Base-by-base conservation (phyloP, 2,797 vertebrate species). In the Anniella stebbinsi region DNA sequence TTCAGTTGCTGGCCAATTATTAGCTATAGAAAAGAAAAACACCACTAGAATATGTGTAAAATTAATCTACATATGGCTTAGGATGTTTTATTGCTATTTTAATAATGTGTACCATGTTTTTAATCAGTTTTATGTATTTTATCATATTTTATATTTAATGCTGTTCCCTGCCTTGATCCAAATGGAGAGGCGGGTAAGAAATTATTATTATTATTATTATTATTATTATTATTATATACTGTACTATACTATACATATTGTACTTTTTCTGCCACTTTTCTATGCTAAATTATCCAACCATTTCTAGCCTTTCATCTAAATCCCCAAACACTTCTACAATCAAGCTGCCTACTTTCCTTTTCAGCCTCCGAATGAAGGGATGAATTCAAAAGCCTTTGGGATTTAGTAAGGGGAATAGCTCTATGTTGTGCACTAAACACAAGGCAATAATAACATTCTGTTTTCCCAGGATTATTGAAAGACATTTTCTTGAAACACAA, bases 401-500 rank as follows among this genome's bases (percentile, higher is more conserved):
- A 57, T 13, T 70, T 45, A 57, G 28, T 80, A 75, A n/a, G 33
- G 28, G 28, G 33, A 86, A 86, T 33, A 73, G 69, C 41, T 87
- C 57, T 60, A 81, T 76, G 33, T n/a, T 41, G 11, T 11, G 15
- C 25, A 63, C 33, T 30, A 48, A 12, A 11, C 38, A 86, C 84
- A 86, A 86, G 69, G 33, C 51, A 86, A 45, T 73, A 72, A 89
- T 80, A 72, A 86, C 70, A 89, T 45, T 57, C 21, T 69, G 33
- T 45, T 60, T 72, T 36, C 13, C 10, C 66, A 60, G 18, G 30
- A 41, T 60, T 25, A 78, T 78, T n/a, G 78, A 78, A 77, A 77
- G 12, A 30, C 41, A 84, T 38, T 84, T 89, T 77, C 45, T 69
- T 80, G 73, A 84, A 89, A 67, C 41, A 45, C n/a, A 89, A 89